Conservation (phyloP, 2,888 invertebrate genomes). For the Hyposoter didymator region DNA sequence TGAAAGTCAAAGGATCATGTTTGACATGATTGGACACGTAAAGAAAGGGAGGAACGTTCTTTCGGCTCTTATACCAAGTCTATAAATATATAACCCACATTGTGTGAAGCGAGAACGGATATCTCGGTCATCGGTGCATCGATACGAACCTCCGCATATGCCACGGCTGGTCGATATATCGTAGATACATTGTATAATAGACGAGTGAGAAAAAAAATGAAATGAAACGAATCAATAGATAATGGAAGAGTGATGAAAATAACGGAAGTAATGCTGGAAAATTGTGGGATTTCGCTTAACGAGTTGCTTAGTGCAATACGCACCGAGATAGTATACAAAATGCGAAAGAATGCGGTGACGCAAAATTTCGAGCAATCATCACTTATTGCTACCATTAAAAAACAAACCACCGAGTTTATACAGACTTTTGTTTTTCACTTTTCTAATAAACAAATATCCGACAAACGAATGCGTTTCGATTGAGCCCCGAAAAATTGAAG, state of each 20-base stretch:
- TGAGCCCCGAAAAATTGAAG: no score
- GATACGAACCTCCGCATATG: conserved; percentile 20
- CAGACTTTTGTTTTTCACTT: no score
- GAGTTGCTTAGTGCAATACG: no score
- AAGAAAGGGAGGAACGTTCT: not conserved
- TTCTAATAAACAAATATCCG: no score
- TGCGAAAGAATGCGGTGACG: no score
- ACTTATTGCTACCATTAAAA: no score
- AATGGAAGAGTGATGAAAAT: not conserved
- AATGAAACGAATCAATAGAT: not conserved
- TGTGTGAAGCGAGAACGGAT: conserved; percentile 34
- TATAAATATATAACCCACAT: conserved; percentile 7
- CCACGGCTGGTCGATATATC: not conserved
- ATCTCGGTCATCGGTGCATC: conserved; percentile 61
- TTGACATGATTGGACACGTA: not conserved
- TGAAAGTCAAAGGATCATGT: conserved; percentile 14
- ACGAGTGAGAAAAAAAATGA: conserved; percentile 45
- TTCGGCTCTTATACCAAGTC: not conserved
- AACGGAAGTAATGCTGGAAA: not conserved
- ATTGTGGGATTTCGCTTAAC: not conserved
- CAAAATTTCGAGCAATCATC: no score
- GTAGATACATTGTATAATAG: not conserved
- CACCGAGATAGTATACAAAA: no score
- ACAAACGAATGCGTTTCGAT: no score
- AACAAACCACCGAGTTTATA: no score